Base-by-base conservation (phyloP, 2,797 vertebrate genomes). In the Coracias cyanogaster region DNA sequence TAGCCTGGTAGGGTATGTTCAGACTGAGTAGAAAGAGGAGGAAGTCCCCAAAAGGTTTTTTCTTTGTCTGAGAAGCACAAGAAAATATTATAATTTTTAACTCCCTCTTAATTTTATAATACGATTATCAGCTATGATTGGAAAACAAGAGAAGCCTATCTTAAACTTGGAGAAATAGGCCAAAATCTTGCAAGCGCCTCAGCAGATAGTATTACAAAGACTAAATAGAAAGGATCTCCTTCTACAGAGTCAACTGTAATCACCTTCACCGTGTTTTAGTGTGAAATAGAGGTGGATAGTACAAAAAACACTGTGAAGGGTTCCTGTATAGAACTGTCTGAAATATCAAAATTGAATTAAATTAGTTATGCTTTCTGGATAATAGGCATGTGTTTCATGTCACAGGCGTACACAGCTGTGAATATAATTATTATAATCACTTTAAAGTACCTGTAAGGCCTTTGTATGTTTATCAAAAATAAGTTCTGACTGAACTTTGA, bases 391-490 rank as follows among this genome's bases (percentile, higher is more conserved):
- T 43, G 57, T 62, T 91, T 89, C 62, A 84, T 39, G 78, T 65
- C 71, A 72, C 26, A 57, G 46, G 48, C 26, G 4, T 39, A 88
- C 46, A 58, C 13, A 67, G 64, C 48, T 89, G 35, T 72, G 57
- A 87, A 69, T 85, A 79, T 35, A 79, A 74, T 61, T 45, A 77
- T 57, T 82, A 67, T 60, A 93, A 95, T 82, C 57, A 64, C 51
- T 80, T 96, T 80, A 41, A 96, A 82, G 39, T 73, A 73, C 62
- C 49, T 77, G 31, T 64, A 77, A 82, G 62, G 31, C 64, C 67
- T 95, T 86, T 93, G 65, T 39, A 9, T 83, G 45, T 74, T 95
- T 58, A 88, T 93, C 43, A 95, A 89, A 96, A 94, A 48, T 92
- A 92, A 93, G 26, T 91, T 89, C 48, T 81, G 39, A 70, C 54